Evolutionary conservation across 2,888 invertebrate species (phyloP).

Genomic region (Notodonta ziczac): DNA sequence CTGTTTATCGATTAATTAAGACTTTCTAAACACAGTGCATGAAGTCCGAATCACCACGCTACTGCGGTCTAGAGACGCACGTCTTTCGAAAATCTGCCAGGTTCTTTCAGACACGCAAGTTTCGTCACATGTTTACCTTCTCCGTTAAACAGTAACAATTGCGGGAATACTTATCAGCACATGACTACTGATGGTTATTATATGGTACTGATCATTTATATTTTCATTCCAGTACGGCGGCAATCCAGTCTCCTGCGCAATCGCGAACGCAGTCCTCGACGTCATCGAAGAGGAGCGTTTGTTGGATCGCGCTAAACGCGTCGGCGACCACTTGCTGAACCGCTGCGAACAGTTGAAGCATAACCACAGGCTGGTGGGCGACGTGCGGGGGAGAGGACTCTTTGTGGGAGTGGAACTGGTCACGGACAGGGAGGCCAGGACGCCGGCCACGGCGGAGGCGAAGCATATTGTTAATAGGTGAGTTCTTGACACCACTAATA

Average conservation of each 20-base stretch:
- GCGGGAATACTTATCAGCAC: too few relatives aligned
- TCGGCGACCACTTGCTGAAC: slow-evolving; percentile 92
- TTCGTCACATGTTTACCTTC: too few relatives aligned
- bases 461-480: slow-evolving; percentile 89
- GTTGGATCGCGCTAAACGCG: slow-evolving; percentile 90
- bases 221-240: slow-evolving; percentile 93
- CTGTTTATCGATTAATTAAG: too few relatives aligned
- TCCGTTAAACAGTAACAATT: too few relatives aligned
- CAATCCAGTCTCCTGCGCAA: slow-evolving; percentile 99
- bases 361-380: slow-evolving; percentile 92
- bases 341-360: slow-evolving; percentile 88
- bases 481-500: slow-evolving; percentile 9
- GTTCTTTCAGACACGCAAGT: too few relatives aligned
- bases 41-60: too few relatives aligned
- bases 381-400: slow-evolving; percentile 95
- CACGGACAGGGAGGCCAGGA: slow-evolving; percentile 88
- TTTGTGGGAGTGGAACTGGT: slow-evolving; percentile 98
- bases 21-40: too few relatives aligned
- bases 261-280: slow-evolving; percentile 97
- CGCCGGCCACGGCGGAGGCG: slow-evolving; percentile 93
- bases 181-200: too few relatives aligned
- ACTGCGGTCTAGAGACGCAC: too few relatives aligned
- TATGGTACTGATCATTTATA: neutral
- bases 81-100: too few relatives aligned
- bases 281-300: slow-evolving; percentile 95